phyloP scores from a whole-genome alignment of 2,113 vertebrate genomes.

The Nipponia nippon region DNA sequence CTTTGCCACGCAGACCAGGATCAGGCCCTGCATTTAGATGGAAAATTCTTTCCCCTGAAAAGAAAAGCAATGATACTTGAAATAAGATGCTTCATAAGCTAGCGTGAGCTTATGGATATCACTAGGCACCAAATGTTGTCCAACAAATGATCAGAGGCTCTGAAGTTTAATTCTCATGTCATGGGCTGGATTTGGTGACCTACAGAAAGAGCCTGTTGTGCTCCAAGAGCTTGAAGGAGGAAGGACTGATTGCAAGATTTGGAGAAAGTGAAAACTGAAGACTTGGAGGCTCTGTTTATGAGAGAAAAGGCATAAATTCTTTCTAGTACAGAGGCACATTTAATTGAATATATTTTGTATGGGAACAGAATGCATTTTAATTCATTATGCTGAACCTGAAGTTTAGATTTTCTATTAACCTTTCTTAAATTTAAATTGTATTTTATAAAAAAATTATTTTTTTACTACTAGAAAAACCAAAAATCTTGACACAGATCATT shows the following conservation, averaged over 20 bases:
- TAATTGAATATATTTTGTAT: background rate
- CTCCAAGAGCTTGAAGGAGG: background rate
- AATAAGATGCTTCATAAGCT: constrained; percentile 9
- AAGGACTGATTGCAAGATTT: background rate
- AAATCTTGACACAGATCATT: background rate
- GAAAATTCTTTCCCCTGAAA: constrained; percentile 6
- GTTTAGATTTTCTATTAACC: background rate
- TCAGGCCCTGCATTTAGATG: background rate
- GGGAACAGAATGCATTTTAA: background rate
- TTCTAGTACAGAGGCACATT: background rate
- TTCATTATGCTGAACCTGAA: background rate
- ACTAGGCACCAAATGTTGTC: background rate
- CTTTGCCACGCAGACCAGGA: background rate
- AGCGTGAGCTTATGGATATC: background rate
- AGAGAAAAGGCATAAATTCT: background rate
- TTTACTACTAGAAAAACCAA: background rate
- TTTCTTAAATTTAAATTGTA: background rate
- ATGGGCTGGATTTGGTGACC: background rate
- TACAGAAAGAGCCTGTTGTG: background rate
- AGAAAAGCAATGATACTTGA: background rate
- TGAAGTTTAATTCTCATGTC: background rate
- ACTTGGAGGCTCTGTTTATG: background rate
- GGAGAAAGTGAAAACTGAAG: background rate
- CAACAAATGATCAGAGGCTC: background rate
- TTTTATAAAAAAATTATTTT: background rate